phyloP scores from a whole-genome alignment of 64 coral and sea anemone genomes.

The Exaiptasia diaphana region DNA sequence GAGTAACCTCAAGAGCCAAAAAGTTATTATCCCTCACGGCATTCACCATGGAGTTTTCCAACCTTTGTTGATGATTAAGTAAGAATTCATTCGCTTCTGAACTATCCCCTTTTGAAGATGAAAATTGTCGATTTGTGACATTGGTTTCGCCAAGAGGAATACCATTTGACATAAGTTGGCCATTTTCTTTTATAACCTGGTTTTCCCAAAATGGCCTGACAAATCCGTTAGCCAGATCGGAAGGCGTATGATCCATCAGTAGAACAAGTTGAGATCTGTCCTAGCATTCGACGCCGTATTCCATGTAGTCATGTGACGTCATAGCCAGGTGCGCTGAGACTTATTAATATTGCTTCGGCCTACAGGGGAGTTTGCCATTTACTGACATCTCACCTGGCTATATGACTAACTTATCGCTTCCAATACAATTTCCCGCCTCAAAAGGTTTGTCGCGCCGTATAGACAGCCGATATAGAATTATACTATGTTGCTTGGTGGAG shows the following conservation, averaged over 20 bases:
- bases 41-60: conserved; percentile 41
- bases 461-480: too few relatives aligned
- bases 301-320: neutral
- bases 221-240: conserved; percentile 25
- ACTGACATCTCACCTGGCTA: too few relatives aligned
- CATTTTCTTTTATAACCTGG: neutral
- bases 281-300: neutral
- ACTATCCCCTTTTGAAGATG: neutral
- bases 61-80: conserved; percentile 36
- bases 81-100: conserved; percentile 44
- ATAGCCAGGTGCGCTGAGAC: neutral
- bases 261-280: neutral
- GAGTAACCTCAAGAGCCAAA: conserved; percentile 19
- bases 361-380: too few relatives aligned
- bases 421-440: too few relatives aligned
- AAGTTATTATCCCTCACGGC: conserved; percentile 37
- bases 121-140: neutral
- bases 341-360: too few relatives aligned
- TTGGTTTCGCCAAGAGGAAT: neutral
- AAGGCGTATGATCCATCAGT: neutral
- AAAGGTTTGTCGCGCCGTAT: too few relatives aligned
- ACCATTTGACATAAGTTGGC: neutral
- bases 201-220: conserved; percentile 54
- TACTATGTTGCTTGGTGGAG: too few relatives aligned
- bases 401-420: too few relatives aligned